These are phyloP conservation scores for Trinectes maculatus DNA, from an alignment of 2,113 vertebrate genomes.

Conservation along the genomic window DNA sequence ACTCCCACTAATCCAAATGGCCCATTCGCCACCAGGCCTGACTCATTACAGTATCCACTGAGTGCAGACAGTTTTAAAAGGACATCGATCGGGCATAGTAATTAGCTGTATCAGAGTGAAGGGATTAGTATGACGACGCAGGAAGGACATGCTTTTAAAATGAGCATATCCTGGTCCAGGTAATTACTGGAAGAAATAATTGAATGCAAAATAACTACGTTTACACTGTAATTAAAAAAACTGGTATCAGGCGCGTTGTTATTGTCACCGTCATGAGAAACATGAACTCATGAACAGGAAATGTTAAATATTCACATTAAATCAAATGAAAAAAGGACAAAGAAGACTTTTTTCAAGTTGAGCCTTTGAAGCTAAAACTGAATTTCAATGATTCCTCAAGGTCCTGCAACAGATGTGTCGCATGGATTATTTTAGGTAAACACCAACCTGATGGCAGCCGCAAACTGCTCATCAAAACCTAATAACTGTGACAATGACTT, in stretches of 20 bases:
- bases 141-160: slow-evolving; percentile 7
- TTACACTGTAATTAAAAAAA: no score
- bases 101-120: slow-evolving; percentile 22
- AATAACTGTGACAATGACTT: background rate
- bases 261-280: no score
- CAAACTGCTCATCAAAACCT: no score
- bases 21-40: slow-evolving; percentile 42
- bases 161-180: background rate
- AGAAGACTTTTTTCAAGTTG: no score
- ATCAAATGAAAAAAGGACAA: no score
- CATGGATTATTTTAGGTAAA: background rate
- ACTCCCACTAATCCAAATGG: slow-evolving; percentile 65
- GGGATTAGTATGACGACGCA: slow-evolving; percentile 16
- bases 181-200: background rate
- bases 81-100: slow-evolving; percentile 21
- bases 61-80: slow-evolving; percentile 36
- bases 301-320: no score
- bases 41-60: slow-evolving; percentile 53
- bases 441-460: no score
- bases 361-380: background rate
- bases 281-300: no score
- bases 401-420: background rate
- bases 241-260: no score
- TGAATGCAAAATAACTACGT: background rate
- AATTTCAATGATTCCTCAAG: background rate